Percentiles rank a stretch among this genome's conserved stretches.
Evolutionary conservation across 2,113 vertebrate species (phyloP).

Genomic region (Forbesichthys agassizii): DNA sequence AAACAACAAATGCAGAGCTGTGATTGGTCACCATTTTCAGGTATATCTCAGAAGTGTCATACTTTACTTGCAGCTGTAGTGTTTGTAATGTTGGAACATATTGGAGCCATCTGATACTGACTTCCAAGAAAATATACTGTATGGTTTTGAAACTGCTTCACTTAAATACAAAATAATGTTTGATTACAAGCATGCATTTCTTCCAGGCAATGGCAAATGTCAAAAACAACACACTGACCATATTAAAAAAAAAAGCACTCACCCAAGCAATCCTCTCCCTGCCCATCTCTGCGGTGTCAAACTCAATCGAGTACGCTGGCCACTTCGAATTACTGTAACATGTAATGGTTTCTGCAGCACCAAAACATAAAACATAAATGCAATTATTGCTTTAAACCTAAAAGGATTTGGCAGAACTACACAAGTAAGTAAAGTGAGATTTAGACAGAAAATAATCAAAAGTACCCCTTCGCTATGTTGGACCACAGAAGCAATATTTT

Average conservation of each 20-base stretch:
- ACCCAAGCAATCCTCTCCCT: constrained; percentile 94
- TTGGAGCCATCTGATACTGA: too few relatives aligned
- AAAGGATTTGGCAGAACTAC: not conserved
- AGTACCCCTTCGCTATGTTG: constrained; percentile 93
- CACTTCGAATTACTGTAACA: constrained; percentile 81
- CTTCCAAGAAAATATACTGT: too few relatives aligned
- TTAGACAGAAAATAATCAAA: not conserved
- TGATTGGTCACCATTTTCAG: not conserved
- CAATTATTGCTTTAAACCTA: constrained; percentile 5
- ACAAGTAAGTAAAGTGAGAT: not conserved
- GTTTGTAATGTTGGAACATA: too few relatives aligned
- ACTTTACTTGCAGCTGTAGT: not conserved
- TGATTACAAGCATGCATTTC: not conserved
- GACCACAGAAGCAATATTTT: constrained; percentile 88
- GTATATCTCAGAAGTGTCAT: not conserved
- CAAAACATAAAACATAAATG: constrained; percentile 14
- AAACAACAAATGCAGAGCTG: constrained; percentile 1
- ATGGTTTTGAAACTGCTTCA: too few relatives aligned
- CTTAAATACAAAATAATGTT: not conserved
- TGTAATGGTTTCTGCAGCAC: constrained; percentile 82
- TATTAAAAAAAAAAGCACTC: constrained; percentile 23
- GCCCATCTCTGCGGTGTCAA: constrained; percentile 90
- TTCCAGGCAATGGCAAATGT: not conserved
- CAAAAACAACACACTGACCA: not conserved
- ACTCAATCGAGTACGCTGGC: constrained; percentile 79